Base-by-base conservation (phyloP, 2,888 invertebrate species). In the Aphelenchoides bicaudatus region DNA sequence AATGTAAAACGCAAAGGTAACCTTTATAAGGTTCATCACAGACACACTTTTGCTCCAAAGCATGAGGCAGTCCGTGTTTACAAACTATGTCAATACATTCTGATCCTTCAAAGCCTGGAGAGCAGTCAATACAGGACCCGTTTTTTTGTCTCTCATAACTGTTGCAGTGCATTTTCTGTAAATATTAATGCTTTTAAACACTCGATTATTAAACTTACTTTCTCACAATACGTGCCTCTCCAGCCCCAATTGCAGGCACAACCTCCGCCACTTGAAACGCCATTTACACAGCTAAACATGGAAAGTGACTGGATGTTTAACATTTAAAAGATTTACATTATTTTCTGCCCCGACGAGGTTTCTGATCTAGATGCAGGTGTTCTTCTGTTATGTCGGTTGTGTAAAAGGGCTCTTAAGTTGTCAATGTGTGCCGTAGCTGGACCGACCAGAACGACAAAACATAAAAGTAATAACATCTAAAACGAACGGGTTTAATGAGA, bases 191-290 rank as follows among this genome's bases (percentile, higher is more conserved):
- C 21, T 1, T 46, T 46, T 46, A 21, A 21, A 31, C 38, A 27
- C 3, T 47, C 48, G 19, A 43, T 13, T 13, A 3, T 47, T 47
- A 30, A 47, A 39, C 66, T 71, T 59, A 66, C 61, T 43, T 66
- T 68, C 53, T 75, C 72, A 23, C 75, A 75, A 49, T 71, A 68
- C 5, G 63, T 67, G 3, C 75, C 75, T 10, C 70, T 65, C 50
- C 47, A 75, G 49, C 71, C 73, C 10, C 63, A 59, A 16, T 73
- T 66, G 50, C 74, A 74, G 23, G 63, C 53, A 39, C 74, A 74
- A 27, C 46, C 62, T 5, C 69, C 70, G 19, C 65, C 64, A 2
- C 62, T 64, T 19, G 64, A 59, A 37, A 62, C 61, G 2, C 75
- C 75, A 49, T 75, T 66, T 2, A 66, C 62, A 54, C 75, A 75